These are phyloP conservation scores for Rhinoraja longicauda DNA, from an alignment of 2,797 vertebrate genomes.

Conservation along the genomic window DNA sequence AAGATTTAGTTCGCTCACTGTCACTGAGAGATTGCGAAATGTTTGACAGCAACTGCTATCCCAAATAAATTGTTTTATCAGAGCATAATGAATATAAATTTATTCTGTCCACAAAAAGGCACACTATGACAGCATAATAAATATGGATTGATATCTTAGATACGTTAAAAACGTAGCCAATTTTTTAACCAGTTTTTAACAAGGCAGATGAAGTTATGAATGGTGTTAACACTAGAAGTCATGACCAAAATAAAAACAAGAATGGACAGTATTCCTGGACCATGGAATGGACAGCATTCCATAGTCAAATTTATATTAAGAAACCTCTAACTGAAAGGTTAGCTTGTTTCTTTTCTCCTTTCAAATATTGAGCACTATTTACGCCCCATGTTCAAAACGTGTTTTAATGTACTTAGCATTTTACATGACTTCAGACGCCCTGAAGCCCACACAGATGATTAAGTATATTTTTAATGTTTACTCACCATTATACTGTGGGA, in stretches of 20 bases:
- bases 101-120: neutral
- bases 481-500: neutral
- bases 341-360: neutral
- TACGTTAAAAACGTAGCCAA: neutral
- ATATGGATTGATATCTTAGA: neutral
- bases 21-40: neutral
- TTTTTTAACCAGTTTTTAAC: neutral
- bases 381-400: neutral
- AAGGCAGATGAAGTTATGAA: neutral
- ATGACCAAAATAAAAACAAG: neutral
- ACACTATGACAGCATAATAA: neutral
- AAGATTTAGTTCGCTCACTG: neutral
- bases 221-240: neutral
- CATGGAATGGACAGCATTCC: neutral
- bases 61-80: neutral
- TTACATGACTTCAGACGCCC: neutral
- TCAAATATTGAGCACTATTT: neutral
- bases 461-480: neutral
- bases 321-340: neutral
- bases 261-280: neutral
- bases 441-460: neutral
- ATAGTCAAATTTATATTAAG: neutral
- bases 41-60: neutral
- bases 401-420: neutral
- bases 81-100: neutral